phyloP scores from a whole-genome alignment of 2,888 invertebrate species.

The Sussaba pulchella region DNA sequence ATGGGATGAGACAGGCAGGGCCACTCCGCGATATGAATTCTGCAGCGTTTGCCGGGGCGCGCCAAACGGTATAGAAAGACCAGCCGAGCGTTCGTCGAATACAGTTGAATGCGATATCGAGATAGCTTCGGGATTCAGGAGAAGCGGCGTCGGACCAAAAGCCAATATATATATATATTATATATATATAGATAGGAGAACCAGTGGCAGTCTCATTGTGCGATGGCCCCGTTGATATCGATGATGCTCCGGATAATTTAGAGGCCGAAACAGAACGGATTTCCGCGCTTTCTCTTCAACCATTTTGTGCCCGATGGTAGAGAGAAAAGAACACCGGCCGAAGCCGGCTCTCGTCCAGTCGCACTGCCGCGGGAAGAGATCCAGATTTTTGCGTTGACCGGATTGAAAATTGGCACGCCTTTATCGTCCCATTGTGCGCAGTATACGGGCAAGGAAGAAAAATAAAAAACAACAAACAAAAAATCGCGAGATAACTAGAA shows the following conservation, averaged over 20 bases:
- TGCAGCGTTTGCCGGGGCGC: constrained; percentile 71
- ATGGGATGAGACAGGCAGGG: constrained; percentile 49
- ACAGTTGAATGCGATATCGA: constrained; percentile 72
- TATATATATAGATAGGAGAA: no score
- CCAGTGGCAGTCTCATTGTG: constrained; percentile 70
- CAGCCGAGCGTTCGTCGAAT: constrained; percentile 42
- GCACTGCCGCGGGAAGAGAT: constrained; percentile 49
- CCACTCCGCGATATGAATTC: constrained; percentile 76
- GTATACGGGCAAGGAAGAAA: not conserved
- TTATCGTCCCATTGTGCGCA: constrained; percentile 43
- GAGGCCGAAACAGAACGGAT: constrained; percentile 63
- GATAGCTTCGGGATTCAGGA: constrained; percentile 62
- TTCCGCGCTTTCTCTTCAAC: constrained; percentile 49
- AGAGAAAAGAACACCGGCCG: not conserved
- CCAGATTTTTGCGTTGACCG: constrained; percentile 56
- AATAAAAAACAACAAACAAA: not conserved
- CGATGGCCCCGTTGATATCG: constrained; percentile 76
- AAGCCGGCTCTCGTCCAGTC: constrained; percentile 43
- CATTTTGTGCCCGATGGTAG: constrained; percentile 38
- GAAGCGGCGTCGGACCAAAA: constrained; percentile 53
- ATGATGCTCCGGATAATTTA: constrained; percentile 70
- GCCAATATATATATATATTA: constrained; percentile 52
- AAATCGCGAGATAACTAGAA: no score
- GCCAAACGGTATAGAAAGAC: constrained; percentile 36
- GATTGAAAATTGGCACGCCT: constrained; percentile 59